A percentile compares a stretch with the other conserved stretches of the same genome.
phyloP scores from a whole-genome alignment of 2,888 invertebrate species.

The Pollenia angustigena region DNA sequence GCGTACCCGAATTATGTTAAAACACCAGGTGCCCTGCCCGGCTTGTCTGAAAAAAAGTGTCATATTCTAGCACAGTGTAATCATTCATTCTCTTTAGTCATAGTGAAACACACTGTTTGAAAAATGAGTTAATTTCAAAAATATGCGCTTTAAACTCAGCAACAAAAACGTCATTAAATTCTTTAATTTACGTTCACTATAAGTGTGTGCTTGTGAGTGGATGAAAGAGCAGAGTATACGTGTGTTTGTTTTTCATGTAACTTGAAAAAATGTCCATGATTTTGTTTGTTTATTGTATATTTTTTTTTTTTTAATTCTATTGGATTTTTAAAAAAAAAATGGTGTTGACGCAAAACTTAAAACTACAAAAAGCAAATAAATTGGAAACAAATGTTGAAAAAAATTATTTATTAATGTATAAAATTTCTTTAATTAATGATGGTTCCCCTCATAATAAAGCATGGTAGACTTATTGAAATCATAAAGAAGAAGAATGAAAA shows the following conservation, averaged over 20 bases:
- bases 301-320: conserved; percentile 1
- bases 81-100: neutral
- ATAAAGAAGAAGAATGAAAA: neutral
- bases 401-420: neutral
- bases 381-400: neutral
- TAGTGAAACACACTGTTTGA: neutral
- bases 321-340: neutral
- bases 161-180: neutral
- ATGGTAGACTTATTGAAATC: neutral
- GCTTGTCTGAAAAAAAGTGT: no score
- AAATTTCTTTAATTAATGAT: conserved; percentile 23
- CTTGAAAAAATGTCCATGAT: neutral
- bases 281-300: conserved; percentile 7
- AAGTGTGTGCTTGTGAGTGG: neutral
- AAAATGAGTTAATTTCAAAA: conserved; percentile 7
- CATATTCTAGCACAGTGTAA: no score
- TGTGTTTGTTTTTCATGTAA: neutral
- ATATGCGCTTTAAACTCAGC: conserved; percentile 5
- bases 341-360: conserved; percentile 28
- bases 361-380: neutral
- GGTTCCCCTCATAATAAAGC: neutral
- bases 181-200: neutral
- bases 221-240: neutral
- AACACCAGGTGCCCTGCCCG: no score
- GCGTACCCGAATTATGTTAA: no score